Conservation (phyloP, 2,888 invertebrate genomes). For the Pterobdella sp. region DNA sequence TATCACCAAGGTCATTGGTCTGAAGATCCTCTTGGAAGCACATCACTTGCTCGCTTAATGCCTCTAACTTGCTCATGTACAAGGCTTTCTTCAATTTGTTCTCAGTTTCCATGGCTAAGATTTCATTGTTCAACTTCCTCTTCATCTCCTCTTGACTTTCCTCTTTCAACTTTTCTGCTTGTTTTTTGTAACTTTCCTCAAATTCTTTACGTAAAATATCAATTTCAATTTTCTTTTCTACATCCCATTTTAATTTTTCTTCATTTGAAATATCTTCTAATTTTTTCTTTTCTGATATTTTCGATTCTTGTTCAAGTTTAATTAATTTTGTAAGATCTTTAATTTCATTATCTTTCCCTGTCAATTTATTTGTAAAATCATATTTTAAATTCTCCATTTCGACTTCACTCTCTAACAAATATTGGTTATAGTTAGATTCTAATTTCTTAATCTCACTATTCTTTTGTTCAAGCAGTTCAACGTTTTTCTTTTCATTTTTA, state of each 20-base stretch:
- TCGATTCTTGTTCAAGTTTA: not conserved
- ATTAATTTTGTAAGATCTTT: not conserved
- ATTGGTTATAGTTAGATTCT: constrained; percentile 33
- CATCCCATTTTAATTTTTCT: not conserved
- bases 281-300: not conserved
- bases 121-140: not conserved
- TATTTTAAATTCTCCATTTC: constrained; percentile 38
- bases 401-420: constrained; percentile 31
- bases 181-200: not conserved
- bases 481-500: constrained; percentile 12
- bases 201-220: not conserved
- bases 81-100: not conserved
- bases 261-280: not conserved
- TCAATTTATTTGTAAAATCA: constrained; percentile 31
- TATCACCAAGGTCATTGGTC: not conserved
- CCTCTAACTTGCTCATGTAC: not conserved
- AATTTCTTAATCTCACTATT: constrained; percentile 31
- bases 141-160: not conserved
- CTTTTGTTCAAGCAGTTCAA: constrained; percentile 32
- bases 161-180: not conserved
- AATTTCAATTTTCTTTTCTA: not conserved
- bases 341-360: not conserved
- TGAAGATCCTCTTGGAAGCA: constrained; percentile 22
- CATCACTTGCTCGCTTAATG: constrained; percentile 28
- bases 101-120: not conserved